Evolutionary conservation across 23 tunicate genomes (phyloP), one percentile per base, ranked within the genome.

Genomic region (Trididemnum clinides): DNA sequence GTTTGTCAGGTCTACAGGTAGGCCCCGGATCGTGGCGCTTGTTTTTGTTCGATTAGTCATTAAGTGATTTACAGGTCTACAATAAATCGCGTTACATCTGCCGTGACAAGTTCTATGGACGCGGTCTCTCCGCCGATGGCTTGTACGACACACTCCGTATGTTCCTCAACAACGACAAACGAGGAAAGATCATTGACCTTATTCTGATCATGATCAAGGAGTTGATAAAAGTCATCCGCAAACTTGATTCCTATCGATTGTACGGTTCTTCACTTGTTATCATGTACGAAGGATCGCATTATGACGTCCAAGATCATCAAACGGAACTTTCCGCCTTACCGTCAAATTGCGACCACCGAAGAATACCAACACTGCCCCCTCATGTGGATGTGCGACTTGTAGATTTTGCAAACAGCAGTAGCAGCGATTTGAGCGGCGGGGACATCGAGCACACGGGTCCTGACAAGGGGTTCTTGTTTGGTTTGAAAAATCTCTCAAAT

Each of bases 1-100:
- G 90, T 15, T 44, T 87, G 39, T 64, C 84, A 23, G 90, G 90
- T 26, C 58, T 87, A 28, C 90, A 87, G 78, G 90, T 87, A 59
- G 7, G 4, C 6, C 12, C n/a, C n/a, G n/a, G n/a, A n/a, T n/a
- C n/a, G n/a, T n/a, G n/a, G n/a, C n/a, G n/a, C n/a, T n/a, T n/a
- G n/a, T n/a, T n/a, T n/a, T n/a, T n/a, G n/a, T n/a, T n/a, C n/a
- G n/a, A n/a, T n/a, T n/a, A n/a, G n/a, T n/a, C n/a, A n/a, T n/a
- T n/a, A n/a, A n/a, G n/a, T n/a, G n/a, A n/a, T n/a, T 44, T 44
- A 12, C 63, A 82, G 86, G 86, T 82, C 21, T 82, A 34, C 62
- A 35, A 82, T 21, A 28, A 66, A 6, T 44, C 34, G 20, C 77
- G 77, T 25, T 82, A 65, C 63, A 37, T 82, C 77, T 82, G 86